These are phyloP conservation scores for Cotesia congregata DNA, from an alignment of 2,888 invertebrate species.

Conservation along the genomic window DNA sequence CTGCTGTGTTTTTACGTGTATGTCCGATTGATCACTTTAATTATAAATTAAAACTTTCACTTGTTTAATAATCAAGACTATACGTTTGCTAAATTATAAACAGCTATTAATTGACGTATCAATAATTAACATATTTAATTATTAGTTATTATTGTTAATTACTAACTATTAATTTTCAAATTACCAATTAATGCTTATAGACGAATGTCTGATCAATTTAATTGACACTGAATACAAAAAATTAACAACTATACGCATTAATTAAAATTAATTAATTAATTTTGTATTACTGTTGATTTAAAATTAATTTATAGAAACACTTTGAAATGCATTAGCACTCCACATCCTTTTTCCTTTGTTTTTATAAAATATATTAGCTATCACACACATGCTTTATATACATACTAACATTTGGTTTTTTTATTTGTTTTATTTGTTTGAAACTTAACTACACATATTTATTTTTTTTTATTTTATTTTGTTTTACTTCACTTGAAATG, in stretches of 20 bases:
- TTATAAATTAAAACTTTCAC: not conserved
- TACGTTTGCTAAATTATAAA: too few species aligned
- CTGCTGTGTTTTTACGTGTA: conserved; percentile 34
- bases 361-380: not conserved
- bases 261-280: too few species aligned
- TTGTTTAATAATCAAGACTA: not conserved
- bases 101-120: not conserved
- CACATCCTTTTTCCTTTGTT: conserved; percentile 8
- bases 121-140: not conserved
- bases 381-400: not conserved
- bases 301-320: not conserved
- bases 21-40: conserved; percentile 29
- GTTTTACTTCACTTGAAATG: conserved; percentile 5
- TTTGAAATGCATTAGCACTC: not conserved
- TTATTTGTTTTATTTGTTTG: not conserved
- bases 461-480: conserved; percentile 15
- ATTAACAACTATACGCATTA: not conserved
- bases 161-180: too few species aligned
- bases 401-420: not conserved
- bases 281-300: too few species aligned
- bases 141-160: too few species aligned
- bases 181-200: too few species aligned
- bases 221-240: not conserved
- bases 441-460: not conserved
- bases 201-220: not conserved